A percentile compares a stretch with the other conserved stretches of the same genome.
Evolutionary conservation across 2,797 vertebrate genomes (phyloP).

Genomic region (Sternarchorhynchus goeldii): DNA sequence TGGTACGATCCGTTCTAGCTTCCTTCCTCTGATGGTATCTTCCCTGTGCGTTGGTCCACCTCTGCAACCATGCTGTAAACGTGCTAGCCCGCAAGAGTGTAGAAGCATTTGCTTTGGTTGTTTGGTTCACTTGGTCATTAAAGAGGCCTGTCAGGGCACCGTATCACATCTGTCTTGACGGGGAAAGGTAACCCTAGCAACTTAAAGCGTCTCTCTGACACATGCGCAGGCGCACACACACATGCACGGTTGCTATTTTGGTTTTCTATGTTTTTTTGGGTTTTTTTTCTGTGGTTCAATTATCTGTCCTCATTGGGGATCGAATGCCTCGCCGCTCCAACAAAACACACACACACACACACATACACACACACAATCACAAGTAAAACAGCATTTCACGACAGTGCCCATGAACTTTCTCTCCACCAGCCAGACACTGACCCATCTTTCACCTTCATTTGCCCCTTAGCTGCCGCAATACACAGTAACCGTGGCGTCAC

Average conservation of each 20-base stretch:
- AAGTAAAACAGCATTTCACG: slow-evolving; percentile 23
- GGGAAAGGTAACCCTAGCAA: neutral
- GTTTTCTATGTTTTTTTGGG: neutral
- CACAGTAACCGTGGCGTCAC: slow-evolving; percentile 63
- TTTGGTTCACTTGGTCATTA: slow-evolving; percentile 26
- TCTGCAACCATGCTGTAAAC: slow-evolving; percentile 3
- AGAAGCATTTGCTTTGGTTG: neutral
- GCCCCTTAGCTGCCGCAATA: slow-evolving; percentile 50
- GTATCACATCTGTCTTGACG: slow-evolving; percentile 8
- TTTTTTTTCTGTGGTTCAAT: neutral
- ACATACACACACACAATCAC: neutral
- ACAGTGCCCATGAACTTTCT: slow-evolving; percentile 36
- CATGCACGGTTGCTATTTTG: neutral
- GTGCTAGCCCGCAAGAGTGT: slow-evolving; percentile 41
- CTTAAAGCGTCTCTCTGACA: slow-evolving; percentile 7
- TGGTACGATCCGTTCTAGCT: neutral
- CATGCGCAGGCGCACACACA: neutral
- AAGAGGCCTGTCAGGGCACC: slow-evolving; percentile 5
- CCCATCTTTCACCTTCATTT: slow-evolving; percentile 67
- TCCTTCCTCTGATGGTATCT: slow-evolving; percentile 27
- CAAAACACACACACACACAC: neutral
- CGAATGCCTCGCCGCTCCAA: no score
- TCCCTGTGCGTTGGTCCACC: slow-evolving; percentile 44
- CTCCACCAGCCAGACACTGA: slow-evolving; percentile 50
- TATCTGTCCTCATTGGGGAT: neutral